Evolutionary conservation across 2,888 invertebrate species (phyloP).

Genomic region (Callimorpha dominula): DNA sequence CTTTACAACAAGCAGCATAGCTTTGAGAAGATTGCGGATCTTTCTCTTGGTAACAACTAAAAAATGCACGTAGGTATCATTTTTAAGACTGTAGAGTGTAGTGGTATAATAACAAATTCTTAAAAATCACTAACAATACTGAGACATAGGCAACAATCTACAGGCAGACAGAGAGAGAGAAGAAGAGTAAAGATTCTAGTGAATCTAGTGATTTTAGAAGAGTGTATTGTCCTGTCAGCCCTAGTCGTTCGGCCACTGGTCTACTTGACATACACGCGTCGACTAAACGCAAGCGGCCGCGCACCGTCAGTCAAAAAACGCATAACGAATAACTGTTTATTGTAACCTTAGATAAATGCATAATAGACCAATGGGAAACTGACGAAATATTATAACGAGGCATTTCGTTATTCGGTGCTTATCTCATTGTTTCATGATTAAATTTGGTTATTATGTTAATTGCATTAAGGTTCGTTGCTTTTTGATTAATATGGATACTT

Average conservation of each 20-base stretch:
- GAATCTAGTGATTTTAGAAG: no score
- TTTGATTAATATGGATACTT: neutral
- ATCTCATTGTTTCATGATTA: slow-evolving; percentile 42
- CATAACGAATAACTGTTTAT: slow-evolving; percentile 47
- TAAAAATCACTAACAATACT: no score
- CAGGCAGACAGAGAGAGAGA: neutral
- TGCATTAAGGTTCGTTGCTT: slow-evolving; percentile 11
- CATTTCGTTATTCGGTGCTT: slow-evolving; percentile 17
- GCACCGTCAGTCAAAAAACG: slow-evolving; percentile 50
- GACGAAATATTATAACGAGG: slow-evolving; percentile 34
- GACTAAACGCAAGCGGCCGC: slow-evolving; percentile 28
- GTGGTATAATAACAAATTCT: no score
- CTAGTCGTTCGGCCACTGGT: slow-evolving; percentile 27
- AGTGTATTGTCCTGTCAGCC: slow-evolving; percentile 15
- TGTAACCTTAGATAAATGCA: slow-evolving; percentile 34
- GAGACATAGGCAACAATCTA: no score
- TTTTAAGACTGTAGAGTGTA: no score
- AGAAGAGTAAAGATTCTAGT: neutral
- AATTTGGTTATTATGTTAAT: slow-evolving; percentile 7
- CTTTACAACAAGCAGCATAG: no score
- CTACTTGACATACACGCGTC: slow-evolving; percentile 34
- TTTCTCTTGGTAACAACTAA: no score
- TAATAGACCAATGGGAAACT: slow-evolving; percentile 27
- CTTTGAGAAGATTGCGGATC: no score
- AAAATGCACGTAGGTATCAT: no score